phyloP scores from a whole-genome alignment of 2,888 invertebrate genomes.

The Crossocerus cetratus region DNA sequence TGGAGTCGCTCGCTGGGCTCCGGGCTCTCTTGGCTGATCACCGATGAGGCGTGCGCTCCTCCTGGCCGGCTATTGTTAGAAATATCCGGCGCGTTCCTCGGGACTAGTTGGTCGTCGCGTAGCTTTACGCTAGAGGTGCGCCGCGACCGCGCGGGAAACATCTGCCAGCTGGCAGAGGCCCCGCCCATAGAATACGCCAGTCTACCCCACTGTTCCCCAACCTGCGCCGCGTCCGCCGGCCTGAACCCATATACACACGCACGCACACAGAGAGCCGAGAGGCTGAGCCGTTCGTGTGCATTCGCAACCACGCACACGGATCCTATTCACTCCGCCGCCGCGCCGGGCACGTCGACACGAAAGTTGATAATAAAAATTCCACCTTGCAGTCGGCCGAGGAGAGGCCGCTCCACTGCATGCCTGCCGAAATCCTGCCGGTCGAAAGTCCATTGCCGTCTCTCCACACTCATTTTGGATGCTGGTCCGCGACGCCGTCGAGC shows the following conservation, averaged over 20 bases:
- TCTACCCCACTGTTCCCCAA: conserved; percentile 50
- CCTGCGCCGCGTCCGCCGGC: conserved; percentile 23
- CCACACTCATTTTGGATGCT: too few species aligned
- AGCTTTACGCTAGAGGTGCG: conserved; percentile 69
- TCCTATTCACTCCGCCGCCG: background rate
- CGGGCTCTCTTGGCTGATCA: conserved; percentile 7
- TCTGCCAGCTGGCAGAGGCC: conserved; percentile 81
- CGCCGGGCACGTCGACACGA: background rate
- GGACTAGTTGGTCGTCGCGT: conserved; percentile 68
- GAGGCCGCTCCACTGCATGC: too few species aligned
- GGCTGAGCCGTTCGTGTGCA: conserved; percentile 12
- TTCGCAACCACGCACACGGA: conserved; percentile 15
- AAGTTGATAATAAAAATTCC: background rate
- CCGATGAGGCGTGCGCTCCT: conserved; percentile 10
- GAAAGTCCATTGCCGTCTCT: too few species aligned
- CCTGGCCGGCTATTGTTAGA: conserved; percentile 37
- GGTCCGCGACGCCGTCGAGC: too few species aligned
- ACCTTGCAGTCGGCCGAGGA: too few species aligned
- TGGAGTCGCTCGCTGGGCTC: conserved; percentile 6
- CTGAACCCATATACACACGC: conserved; percentile 31
- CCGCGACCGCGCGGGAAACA: conserved; percentile 77
- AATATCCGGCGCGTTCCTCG: conserved; percentile 43
- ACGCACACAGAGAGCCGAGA: background rate
- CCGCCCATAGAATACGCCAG: conserved; percentile 78
- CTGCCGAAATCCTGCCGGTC: too few species aligned